These are phyloP conservation scores for Montipora foliosa DNA, from an alignment of 64 coral and sea anemone genomes.

Conservation along the genomic window DNA sequence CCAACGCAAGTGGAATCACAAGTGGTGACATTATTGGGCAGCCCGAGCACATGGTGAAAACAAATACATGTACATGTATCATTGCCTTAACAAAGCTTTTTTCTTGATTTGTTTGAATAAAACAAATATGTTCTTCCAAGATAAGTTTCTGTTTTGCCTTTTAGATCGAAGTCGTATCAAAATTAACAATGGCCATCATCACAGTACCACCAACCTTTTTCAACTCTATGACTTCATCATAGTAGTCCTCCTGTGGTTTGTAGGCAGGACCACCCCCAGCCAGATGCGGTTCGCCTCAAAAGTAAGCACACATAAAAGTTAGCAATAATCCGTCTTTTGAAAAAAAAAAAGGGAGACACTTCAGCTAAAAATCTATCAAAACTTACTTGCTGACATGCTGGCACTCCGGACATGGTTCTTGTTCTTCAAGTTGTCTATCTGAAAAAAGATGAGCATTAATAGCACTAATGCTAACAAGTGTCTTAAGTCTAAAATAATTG, in stretches of 20 bases:
- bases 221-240: constrained; percentile 94
- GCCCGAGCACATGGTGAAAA: no score
- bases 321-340: background rate
- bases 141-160: no score
- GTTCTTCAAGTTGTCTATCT: constrained; percentile 64
- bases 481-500: no score
- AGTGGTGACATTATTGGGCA: no score
- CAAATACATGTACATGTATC: no score
- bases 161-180: no score
- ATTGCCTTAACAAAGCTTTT: no score
- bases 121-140: no score
- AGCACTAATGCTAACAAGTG: no score
- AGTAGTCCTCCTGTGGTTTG: constrained; percentile 90
- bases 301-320: background rate
- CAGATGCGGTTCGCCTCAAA: constrained; percentile 70
- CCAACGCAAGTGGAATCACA: no score
- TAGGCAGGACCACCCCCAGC: constrained; percentile 73
- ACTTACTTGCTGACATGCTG: constrained; percentile 82
- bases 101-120: no score
- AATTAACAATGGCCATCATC: no score
- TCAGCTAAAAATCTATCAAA: background rate
- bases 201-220: constrained; percentile 67
- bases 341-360: background rate
- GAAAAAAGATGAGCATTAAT: background rate
- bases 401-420: constrained; percentile 80